Conservation (phyloP, 2,113 vertebrate genomes). For the Nanorana parkeri region DNA sequence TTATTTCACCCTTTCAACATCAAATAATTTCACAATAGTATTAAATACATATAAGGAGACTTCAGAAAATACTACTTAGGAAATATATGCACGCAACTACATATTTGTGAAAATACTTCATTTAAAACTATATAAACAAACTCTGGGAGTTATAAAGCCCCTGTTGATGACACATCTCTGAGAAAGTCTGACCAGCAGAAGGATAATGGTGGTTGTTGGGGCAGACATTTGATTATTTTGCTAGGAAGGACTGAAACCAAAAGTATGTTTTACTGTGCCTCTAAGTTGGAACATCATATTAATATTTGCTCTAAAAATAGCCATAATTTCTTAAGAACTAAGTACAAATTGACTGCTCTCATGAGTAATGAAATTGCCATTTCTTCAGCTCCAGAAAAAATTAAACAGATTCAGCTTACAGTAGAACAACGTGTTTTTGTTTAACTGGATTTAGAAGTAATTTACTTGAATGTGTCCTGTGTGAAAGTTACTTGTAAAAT, state of each 20-base stretch:
- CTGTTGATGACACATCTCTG: not conserved
- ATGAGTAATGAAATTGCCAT: constrained; percentile 48
- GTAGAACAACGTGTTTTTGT: constrained; percentile 48
- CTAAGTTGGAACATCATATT: not conserved
- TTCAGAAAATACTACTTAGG: no score
- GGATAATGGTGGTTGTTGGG: not conserved
- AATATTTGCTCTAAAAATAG: constrained; percentile 32
- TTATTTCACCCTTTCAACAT: no score
- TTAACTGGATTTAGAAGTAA: constrained; percentile 44
- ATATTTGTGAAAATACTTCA: no score
- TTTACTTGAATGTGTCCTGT: constrained; percentile 50
- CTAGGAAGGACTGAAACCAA: constrained; percentile 20
- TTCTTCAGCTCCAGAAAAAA: constrained; percentile 30
- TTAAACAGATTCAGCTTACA: constrained; percentile 42
- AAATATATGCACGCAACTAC: no score
- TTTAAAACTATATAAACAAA: no score
- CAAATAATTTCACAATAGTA: no score
- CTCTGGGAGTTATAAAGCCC: no score
- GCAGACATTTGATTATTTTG: not conserved
- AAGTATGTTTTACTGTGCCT: constrained; percentile 1
- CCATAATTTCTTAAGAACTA: constrained; percentile 31
- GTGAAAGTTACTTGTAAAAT: constrained; percentile 32
- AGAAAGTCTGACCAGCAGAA: not conserved
- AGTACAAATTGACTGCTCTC: constrained; percentile 46
- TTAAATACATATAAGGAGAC: no score